Evolutionary conservation across 2,797 vertebrate species (phyloP).

Genomic region (Falco naumanni): DNA sequence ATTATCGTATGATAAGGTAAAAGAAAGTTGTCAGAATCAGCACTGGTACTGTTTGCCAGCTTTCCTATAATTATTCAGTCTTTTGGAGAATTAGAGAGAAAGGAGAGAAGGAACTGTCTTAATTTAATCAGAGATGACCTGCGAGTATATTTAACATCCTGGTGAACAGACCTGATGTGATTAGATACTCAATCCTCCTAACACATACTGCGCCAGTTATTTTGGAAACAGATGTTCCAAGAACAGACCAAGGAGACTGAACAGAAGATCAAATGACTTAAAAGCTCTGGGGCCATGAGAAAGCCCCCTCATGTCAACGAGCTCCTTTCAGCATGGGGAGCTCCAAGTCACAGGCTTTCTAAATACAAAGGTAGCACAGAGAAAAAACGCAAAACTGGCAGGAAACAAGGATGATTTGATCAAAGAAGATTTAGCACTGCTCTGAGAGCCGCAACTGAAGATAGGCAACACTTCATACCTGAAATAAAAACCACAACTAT

Average conservation of each 20-base stretch:
- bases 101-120: not conserved
- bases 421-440: not conserved
- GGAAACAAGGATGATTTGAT: not conserved
- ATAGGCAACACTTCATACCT: not conserved
- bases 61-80: not conserved
- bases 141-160: not conserved
- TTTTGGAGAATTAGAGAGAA: not conserved
- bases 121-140: constrained; percentile 24
- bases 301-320: not conserved
- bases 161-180: constrained; percentile 26
- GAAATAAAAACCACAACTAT: not conserved
- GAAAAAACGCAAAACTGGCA: not conserved
- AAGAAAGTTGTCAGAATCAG: not conserved
- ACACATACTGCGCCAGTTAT: not conserved
- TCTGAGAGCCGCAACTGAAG: not conserved
- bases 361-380: not conserved
- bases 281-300: not conserved
- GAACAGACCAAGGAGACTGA: constrained; percentile 42
- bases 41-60: not conserved
- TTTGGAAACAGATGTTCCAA: constrained; percentile 58
- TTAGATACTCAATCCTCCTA: constrained; percentile 40
- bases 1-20: not conserved
- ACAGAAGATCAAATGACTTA: not conserved
- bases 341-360: not conserved
- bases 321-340: not conserved